A percentile compares a stretch with the other conserved stretches of the same genome.
Conservation (phyloP, 2,888 invertebrate genomes). For the Cetonia aurata region DNA sequence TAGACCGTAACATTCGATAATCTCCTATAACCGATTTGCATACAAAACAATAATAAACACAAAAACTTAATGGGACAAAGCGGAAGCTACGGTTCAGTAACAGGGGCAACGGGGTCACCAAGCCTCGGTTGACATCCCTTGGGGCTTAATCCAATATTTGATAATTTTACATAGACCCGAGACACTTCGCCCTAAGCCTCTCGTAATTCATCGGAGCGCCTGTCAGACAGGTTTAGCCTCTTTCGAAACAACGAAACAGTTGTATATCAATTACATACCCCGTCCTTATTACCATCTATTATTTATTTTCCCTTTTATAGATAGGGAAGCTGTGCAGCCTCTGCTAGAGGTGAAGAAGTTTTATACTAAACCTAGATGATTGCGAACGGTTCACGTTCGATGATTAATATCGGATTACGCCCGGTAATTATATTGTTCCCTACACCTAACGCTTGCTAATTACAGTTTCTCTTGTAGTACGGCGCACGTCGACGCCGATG, state of each 20-base stretch:
- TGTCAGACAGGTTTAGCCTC: conserved; percentile 38
- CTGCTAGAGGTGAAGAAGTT: not conserved
- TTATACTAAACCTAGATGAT: not conserved
- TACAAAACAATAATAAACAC: conserved; percentile 25
- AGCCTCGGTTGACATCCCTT: conserved; percentile 13
- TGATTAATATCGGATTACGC: conserved; percentile 44
- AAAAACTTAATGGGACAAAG: conserved; percentile 19
- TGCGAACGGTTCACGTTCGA: conserved; percentile 12
- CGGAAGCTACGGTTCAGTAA: not conserved
- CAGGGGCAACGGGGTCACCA: conserved; percentile 20
- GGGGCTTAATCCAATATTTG: conserved; percentile 41
- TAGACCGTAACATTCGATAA: conserved; percentile 4
- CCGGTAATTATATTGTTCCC: conserved; percentile 41
- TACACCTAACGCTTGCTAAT: conserved; percentile 39
- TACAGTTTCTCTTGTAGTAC: conserved; percentile 27
- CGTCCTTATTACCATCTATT: conserved; percentile 29
- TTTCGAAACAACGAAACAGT: conserved; percentile 26
- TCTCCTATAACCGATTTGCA: conserved; percentile 17
- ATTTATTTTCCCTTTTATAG: conserved; percentile 36
- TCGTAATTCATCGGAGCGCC: conserved; percentile 37
- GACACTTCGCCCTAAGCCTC: conserved; percentile 26
- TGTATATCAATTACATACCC: conserved; percentile 42
- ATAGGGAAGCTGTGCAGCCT: not conserved
- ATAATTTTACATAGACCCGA: conserved; percentile 35
- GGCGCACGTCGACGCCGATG: not conserved